These are phyloP conservation scores for Cyclina sinensis DNA, from an alignment of 1,140 invertebrate species.

Conservation along the genomic window DNA sequence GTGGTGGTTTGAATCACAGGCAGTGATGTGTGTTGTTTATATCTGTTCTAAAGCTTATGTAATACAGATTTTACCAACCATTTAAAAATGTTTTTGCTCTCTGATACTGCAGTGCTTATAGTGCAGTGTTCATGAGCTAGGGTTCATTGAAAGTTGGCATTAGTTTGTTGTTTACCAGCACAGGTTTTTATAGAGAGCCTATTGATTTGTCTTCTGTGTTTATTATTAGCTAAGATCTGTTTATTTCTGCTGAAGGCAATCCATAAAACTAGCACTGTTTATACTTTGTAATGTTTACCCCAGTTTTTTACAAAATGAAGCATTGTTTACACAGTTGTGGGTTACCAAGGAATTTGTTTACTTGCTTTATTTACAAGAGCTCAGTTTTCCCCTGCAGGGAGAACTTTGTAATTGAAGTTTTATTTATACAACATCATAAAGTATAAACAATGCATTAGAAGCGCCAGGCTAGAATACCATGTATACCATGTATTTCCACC, in stretches of 20 bases:
- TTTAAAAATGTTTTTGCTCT: too few species aligned
- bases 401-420: slow-evolving; percentile 58
- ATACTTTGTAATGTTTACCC: slow-evolving; percentile 73
- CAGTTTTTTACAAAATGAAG: slow-evolving; percentile 61
- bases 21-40: too few species aligned
- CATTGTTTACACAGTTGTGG: slow-evolving; percentile 77
- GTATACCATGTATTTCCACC: slow-evolving; percentile 5
- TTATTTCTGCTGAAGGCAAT: slow-evolving; percentile 65
- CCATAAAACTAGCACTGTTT: slow-evolving; percentile 67
- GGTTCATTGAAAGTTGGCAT: background rate
- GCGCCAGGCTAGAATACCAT: background rate
- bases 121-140: background rate
- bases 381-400: slow-evolving; percentile 49
- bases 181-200: slow-evolving; percentile 5
- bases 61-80: too few species aligned
- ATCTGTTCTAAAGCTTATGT: too few species aligned
- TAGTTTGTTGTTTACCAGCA: slow-evolving; percentile 15
- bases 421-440: slow-evolving; percentile 63
- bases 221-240: slow-evolving; percentile 63
- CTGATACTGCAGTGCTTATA: too few species aligned
- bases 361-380: slow-evolving; percentile 72
- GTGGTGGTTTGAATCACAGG: too few species aligned
- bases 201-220: slow-evolving; percentile 58
- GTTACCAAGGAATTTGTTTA: slow-evolving; percentile 73
- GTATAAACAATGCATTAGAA: slow-evolving; percentile 61